Conservation (phyloP, 2,888 invertebrate species). For the Orchesellides sinensis region DNA sequence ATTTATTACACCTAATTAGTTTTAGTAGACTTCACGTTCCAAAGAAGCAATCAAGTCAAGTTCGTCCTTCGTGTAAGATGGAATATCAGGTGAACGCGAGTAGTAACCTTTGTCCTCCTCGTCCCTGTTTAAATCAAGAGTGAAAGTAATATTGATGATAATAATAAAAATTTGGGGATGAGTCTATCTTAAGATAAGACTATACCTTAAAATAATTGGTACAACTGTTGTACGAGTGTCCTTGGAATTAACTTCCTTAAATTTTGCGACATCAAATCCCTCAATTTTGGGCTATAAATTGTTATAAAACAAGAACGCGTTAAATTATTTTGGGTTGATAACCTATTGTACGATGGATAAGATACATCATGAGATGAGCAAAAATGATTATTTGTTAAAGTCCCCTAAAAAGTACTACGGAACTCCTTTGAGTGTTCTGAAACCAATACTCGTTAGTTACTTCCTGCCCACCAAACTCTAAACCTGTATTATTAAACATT, state of each 20-base stretch:
- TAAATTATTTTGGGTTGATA: too few species aligned
- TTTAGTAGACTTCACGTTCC: slow-evolving; percentile 61
- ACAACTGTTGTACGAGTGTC: slow-evolving; percentile 1
- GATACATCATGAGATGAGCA: too few species aligned
- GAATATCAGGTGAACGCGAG: slow-evolving; percentile 53
- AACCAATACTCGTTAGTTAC: too few species aligned
- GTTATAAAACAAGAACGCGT: not conserved
- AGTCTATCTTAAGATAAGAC: not conserved
- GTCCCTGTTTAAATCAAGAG: slow-evolving; percentile 12
- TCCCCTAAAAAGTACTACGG: too few species aligned
- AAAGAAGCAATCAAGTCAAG: slow-evolving; percentile 58
- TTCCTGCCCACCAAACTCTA: too few species aligned
- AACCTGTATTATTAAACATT: too few species aligned
- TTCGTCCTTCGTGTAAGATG: slow-evolving; percentile 64
- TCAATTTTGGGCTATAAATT: slow-evolving; percentile 66
- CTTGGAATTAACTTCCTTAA: slow-evolving; percentile 58
- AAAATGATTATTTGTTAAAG: too few species aligned
- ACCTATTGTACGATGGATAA: too few species aligned
- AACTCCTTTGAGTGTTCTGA: too few species aligned
- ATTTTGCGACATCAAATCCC: slow-evolving; percentile 63
- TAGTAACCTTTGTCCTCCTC: slow-evolving; percentile 53
- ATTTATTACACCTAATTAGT: not conserved
- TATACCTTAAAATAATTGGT: slow-evolving; percentile 31
- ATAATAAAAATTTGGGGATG: not conserved
- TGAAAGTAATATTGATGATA: not conserved